These are phyloP conservation scores for Steinernema carpocapsae DNA, from an alignment of 2,888 invertebrate genomes.

Conservation along the genomic window DNA sequence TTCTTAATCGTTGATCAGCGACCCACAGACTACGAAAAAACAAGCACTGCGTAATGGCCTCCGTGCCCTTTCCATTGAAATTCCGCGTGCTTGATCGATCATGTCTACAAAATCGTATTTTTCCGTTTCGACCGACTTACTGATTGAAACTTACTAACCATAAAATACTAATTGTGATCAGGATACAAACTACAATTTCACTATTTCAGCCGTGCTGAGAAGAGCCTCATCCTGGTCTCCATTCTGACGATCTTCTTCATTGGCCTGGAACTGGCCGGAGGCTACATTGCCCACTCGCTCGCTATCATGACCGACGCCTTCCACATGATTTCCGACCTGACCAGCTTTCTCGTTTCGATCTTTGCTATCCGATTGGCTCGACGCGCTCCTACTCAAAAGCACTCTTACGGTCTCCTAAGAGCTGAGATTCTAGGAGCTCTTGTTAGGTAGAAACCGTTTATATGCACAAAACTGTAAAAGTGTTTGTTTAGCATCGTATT, in stretches of 20 bases:
- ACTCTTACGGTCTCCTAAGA: conserved; percentile 90
- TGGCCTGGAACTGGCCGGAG: conserved; percentile 70
- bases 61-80: too few relatives aligned
- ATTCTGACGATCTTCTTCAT: conserved; percentile 66
- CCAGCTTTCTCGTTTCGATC: conserved; percentile 94
- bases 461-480: not conserved
- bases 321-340: conserved; percentile 93
- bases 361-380: conserved; percentile 85
- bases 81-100: too few relatives aligned
- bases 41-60: too few relatives aligned
- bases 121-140: too few relatives aligned
- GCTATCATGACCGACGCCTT: conserved; percentile 93
- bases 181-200: too few relatives aligned
- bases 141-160: too few relatives aligned
- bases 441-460: conserved; percentile 70
- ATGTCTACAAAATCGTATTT: too few relatives aligned
- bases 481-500: conserved; percentile 79
- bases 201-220: conserved; percentile 41
- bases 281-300: conserved; percentile 76
- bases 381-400: conserved; percentile 81
- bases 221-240: conserved; percentile 45
- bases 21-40: too few relatives aligned
- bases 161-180: too few relatives aligned
- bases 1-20: too few relatives aligned
- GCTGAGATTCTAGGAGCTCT: conserved; percentile 74